Evolutionary conservation across 2,797 vertebrate genomes (phyloP).

Genomic region (Lepus oiostolus): DNA sequence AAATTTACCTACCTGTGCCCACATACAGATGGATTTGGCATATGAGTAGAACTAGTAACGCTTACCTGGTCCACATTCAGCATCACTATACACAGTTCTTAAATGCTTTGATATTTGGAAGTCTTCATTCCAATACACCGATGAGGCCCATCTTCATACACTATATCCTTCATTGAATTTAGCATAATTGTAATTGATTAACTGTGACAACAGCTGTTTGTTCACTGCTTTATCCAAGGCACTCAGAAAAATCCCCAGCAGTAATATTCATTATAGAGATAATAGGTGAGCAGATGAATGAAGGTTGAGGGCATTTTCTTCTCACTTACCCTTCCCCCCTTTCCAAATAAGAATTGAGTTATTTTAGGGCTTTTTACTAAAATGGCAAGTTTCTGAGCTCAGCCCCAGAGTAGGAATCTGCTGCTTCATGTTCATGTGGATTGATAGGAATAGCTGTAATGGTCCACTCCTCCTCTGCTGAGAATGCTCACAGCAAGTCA

Average conservation of each 20-base stretch:
- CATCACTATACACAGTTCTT: background rate
- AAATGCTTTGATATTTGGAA: background rate
- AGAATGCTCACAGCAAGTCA: background rate
- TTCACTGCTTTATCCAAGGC: background rate
- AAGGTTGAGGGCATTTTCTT: background rate
- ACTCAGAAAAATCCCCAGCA: constrained; percentile 4
- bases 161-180: background rate
- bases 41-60: background rate
- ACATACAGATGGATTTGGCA: background rate
- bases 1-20: background rate
- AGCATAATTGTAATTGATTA: background rate
- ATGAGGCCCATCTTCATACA: background rate
- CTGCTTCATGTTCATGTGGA: background rate
- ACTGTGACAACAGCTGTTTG: background rate
- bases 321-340: background rate
- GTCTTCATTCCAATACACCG: background rate
- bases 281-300: background rate
- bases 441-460: background rate
- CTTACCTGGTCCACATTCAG: background rate
- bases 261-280: constrained; percentile 30
- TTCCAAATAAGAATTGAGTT: background rate
- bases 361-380: background rate
- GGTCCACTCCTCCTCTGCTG: background rate
- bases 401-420: background rate
- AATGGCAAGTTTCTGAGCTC: background rate